A percentile compares a stretch with the other conserved stretches of the same genome.
Evolutionary conservation across 2,113 vertebrate species (phyloP).

Genomic region (Lampris megalopsis): DNA sequence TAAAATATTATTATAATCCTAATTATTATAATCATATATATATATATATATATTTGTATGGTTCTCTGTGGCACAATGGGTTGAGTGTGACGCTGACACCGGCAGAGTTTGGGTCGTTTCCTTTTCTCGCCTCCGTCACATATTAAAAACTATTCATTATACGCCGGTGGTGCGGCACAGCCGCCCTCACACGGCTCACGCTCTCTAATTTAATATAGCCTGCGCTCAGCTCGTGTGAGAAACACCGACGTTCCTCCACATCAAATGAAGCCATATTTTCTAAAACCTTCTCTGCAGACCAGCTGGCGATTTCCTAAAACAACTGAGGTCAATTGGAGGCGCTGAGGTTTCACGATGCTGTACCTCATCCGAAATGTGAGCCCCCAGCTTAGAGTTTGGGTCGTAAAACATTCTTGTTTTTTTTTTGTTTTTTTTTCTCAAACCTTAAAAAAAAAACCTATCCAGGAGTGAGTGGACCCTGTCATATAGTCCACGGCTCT

Average conservation of each 20-base stretch:
- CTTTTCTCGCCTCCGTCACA: too few relatives aligned
- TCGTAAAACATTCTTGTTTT: constrained; percentile 20
- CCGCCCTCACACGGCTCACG: too few relatives aligned
- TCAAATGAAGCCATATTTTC: not conserved
- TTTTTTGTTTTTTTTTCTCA: not conserved
- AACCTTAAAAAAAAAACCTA: constrained; percentile 9
- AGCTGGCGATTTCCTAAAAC: constrained; percentile 14
- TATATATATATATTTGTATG: too few relatives aligned
- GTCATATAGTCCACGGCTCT: constrained; percentile 1
- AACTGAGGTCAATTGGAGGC: constrained; percentile 9
- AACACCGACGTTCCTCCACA: not conserved
- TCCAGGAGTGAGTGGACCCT: not conserved
- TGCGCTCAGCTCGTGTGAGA: too few relatives aligned
- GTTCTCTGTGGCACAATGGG: too few relatives aligned
- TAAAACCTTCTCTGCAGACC: not conserved
- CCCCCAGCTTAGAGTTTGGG: not conserved
- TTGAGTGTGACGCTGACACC: too few relatives aligned
- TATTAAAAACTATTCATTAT: too few relatives aligned
- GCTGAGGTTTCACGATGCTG: not conserved
- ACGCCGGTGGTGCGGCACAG: too few relatives aligned
- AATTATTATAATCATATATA: too few relatives aligned
- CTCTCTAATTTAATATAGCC: too few relatives aligned
- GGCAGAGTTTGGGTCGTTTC: too few relatives aligned
- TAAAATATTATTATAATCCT: too few relatives aligned
- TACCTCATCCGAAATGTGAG: constrained; percentile 9